Base-by-base conservation (phyloP, 2,888 invertebrate genomes). In the Drosophila pseudotalamancana region DNA sequence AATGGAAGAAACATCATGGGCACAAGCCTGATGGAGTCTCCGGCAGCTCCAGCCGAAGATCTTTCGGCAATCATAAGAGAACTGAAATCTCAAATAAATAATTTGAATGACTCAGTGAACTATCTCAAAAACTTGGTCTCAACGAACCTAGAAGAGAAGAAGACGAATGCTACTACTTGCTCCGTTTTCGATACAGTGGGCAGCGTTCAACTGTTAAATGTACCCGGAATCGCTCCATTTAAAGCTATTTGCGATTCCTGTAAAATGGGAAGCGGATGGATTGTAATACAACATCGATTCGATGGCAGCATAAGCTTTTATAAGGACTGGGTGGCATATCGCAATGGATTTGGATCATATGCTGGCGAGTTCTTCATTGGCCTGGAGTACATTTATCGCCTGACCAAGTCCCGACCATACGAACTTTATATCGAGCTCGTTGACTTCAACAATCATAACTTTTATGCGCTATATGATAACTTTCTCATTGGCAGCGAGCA, bases 301-400 rank as follows among this genome's bases (percentile, higher is more conserved):
- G 64, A 74, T 39, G 76, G 76, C 0, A 45, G 42, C 19, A 4
- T 68, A 0, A 29, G 50, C 9, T 78, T 78, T 18, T 60, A 68
- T 14, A 43, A 53, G 5, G 39, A 70, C n/a, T 76, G 76, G 76
- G 43, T 21, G 1, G 29, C 54, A 6, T 76, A 74, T 59, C 75
- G 74, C 19, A 53, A 39, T 34, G 76, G 76, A 1, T 76, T 76
- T 32, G 76, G 76, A 1, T 12, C n/a, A 18, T 46, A 56, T 5
- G 25, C 49, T 3, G 57, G 67, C 12, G 76, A 74, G 23, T 77
- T 77, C 16, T 76, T 74, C n/a, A 6, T 74, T 1, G 74, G 74
- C 0, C 57, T 74, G 2, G 71, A 76, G 14, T 19, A 37, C 5
- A 31, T 76, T 6, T 14, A 76, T 50, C 53, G 34, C 1, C 40